Percentiles rank a stretch among this genome's conserved stretches.
Conservation (phyloP, 30 jellyfish, hydroid and myxozoan genomes). For the Cassiopea andromeda region DNA sequence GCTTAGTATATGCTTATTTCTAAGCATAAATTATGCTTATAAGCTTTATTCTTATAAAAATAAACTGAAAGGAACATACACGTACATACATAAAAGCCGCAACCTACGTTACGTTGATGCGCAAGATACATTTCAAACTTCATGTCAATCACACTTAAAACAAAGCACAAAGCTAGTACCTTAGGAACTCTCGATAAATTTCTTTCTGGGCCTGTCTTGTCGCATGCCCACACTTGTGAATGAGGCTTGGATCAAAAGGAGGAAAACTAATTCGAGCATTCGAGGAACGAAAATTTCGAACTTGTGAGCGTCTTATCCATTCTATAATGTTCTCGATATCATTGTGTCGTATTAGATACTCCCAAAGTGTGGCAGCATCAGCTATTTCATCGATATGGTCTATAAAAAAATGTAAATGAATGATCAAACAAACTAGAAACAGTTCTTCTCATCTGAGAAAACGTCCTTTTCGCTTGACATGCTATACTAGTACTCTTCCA, state of each 20-base stretch:
- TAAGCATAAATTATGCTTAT: no score
- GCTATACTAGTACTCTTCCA: no score
- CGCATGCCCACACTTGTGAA: constrained; percentile 34
- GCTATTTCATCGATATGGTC: constrained; percentile 29
- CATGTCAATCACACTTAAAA: not conserved
- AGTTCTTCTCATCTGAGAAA: not conserved
- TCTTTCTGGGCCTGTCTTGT: constrained; percentile 20
- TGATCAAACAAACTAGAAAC: not conserved
- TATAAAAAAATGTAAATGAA: not conserved
- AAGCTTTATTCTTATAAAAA: no score
- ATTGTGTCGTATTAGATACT: constrained; percentile 50
- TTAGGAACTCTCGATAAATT: constrained; percentile 23
- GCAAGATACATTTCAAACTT: no score
- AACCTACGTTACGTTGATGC: no score
- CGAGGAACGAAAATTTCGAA: not conserved
- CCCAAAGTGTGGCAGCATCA: constrained; percentile 55
- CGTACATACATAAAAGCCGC: no score
- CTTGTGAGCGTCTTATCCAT: constrained; percentile 23
- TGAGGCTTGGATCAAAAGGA: constrained; percentile 50
- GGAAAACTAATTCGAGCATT: not conserved
- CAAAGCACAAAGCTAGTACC: not conserved
- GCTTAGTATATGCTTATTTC: no score
- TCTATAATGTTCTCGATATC: constrained; percentile 30
- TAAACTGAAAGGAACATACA: no score
- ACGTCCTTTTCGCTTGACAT: no score